A percentile compares a stretch with the other conserved stretches of the same genome.
Evolutionary conservation across 2,888 invertebrate genomes (phyloP).

Genomic region (Sarcophaga carnaria): DNA sequence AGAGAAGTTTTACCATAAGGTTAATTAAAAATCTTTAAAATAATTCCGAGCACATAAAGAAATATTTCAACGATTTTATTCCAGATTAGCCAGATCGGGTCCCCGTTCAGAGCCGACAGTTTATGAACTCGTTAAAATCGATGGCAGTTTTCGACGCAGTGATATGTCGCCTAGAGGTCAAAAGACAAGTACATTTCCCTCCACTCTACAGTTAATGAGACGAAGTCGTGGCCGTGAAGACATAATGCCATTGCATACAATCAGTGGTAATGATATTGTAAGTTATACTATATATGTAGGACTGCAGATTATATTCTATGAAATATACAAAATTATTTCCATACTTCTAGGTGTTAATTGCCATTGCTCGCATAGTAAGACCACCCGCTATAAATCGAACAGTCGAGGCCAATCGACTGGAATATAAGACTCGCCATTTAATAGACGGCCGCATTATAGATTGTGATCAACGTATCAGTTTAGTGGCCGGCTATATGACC

Average conservation of each 20-base stretch:
- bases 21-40: slow-evolving; percentile 52
- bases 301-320: background rate
- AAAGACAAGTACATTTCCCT: slow-evolving; percentile 81
- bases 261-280: slow-evolving; percentile 86
- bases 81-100: slow-evolving; percentile 85
- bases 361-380: slow-evolving; percentile 88
- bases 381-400: slow-evolving; percentile 87
- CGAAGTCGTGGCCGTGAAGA: slow-evolving; percentile 83
- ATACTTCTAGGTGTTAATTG: slow-evolving; percentile 82
- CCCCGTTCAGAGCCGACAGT: slow-evolving; percentile 88
- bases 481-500: slow-evolving; percentile 94
- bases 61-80: background rate
- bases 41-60: background rate
- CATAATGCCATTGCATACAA: slow-evolving; percentile 82
- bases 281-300: slow-evolving; percentile 59
- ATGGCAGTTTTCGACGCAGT: slow-evolving; percentile 85
- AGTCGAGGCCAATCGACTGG: slow-evolving; percentile 88
- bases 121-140: slow-evolving; percentile 87
- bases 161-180: slow-evolving; percentile 84
- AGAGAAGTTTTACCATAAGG: slow-evolving; percentile 84
- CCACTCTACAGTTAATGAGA: slow-evolving; percentile 82
- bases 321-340: background rate
- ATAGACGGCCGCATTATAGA: slow-evolving; percentile 94
- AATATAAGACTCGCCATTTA: slow-evolving; percentile 94
- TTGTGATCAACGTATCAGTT: slow-evolving; percentile 94